phyloP scores from a whole-genome alignment of 1,140 invertebrate genomes.

The Metaphire vulgaris region DNA sequence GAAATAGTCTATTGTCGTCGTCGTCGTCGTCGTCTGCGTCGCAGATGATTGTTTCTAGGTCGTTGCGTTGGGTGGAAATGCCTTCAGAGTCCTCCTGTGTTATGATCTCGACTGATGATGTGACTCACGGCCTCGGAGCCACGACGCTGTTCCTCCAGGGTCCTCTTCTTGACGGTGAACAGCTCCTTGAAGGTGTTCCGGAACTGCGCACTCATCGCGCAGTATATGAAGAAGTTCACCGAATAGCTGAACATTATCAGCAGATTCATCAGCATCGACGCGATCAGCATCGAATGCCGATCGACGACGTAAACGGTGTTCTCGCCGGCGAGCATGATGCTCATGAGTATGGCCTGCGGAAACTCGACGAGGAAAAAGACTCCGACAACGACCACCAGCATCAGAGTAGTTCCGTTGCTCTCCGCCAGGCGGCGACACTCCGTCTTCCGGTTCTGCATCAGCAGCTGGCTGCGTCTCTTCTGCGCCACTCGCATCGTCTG shows the following conservation, averaged over 20 bases:
- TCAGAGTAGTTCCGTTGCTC: constrained; percentile 79
- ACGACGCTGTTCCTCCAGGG: background rate
- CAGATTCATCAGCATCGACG: constrained; percentile 54
- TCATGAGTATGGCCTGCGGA: constrained; percentile 28
- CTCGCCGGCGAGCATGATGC: constrained; percentile 16
- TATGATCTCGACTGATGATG: too few species aligned
- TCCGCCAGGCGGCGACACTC: constrained; percentile 75
- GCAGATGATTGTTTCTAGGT: too few species aligned
- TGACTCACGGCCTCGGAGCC: too few species aligned
- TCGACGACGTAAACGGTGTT: background rate
- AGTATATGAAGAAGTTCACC: constrained; percentile 72
- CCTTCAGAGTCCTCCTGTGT: background rate
- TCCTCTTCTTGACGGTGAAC: background rate
- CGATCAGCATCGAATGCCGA: constrained; percentile 1
- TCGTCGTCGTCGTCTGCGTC: too few species aligned
- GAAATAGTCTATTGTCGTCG: too few species aligned
- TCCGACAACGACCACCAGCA: constrained; percentile 64
- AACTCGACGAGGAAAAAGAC: constrained; percentile 30
- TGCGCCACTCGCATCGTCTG: constrained; percentile 74
- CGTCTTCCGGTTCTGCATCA: background rate
- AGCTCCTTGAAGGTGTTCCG: constrained; percentile 66
- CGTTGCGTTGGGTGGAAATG: too few species aligned
- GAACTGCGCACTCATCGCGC: constrained; percentile 85
- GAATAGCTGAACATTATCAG: constrained; percentile 81
- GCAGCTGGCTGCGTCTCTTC: constrained; percentile 60